phyloP scores from a whole-genome alignment of 2,888 invertebrate species.

The Conchocele bisecta region DNA sequence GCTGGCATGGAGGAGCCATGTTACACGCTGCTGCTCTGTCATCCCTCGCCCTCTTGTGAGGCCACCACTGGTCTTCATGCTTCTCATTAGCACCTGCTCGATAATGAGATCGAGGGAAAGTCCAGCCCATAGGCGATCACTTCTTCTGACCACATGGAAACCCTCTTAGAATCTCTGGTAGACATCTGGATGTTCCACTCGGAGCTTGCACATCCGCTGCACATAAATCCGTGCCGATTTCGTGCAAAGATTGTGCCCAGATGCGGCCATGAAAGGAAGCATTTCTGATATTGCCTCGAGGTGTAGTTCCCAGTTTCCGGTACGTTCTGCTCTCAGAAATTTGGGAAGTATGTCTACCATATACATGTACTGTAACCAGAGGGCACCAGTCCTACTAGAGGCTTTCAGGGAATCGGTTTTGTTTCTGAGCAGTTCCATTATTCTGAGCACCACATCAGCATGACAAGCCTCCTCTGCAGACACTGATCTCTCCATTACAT shows the following conservation, averaged over 20 bases:
- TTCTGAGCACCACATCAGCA: background rate
- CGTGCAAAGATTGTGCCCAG: conserved; percentile 57
- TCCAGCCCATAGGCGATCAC: conserved; percentile 64
- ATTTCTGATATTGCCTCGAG: conserved; percentile 39
- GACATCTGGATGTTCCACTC: conserved; percentile 43
- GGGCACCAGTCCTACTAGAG: background rate
- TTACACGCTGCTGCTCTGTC: conserved; percentile 43
- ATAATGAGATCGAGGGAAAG: conserved; percentile 65
- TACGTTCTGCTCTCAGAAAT: conserved; percentile 20
- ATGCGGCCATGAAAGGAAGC: conserved; percentile 54
- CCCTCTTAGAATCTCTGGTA: conserved; percentile 43
- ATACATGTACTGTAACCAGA: conserved; percentile 39
- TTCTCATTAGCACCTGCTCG: conserved; percentile 67
- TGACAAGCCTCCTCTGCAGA: background rate
- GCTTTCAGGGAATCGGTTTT: background rate
- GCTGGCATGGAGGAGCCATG: conserved; percentile 52
- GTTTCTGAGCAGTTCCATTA: too few species aligned
- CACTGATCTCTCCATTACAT: background rate
- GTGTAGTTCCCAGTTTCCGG: conserved; percentile 46
- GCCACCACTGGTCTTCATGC: conserved; percentile 60
- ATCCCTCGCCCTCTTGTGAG: conserved; percentile 56
- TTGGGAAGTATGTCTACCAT: conserved; percentile 22
- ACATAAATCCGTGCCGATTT: conserved; percentile 50
- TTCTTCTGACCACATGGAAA: conserved; percentile 56
- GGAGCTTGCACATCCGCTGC: conserved; percentile 40